phyloP scores from a whole-genome alignment of 1,140 invertebrate genomes.

The Vollenhovia emeryi region DNA sequence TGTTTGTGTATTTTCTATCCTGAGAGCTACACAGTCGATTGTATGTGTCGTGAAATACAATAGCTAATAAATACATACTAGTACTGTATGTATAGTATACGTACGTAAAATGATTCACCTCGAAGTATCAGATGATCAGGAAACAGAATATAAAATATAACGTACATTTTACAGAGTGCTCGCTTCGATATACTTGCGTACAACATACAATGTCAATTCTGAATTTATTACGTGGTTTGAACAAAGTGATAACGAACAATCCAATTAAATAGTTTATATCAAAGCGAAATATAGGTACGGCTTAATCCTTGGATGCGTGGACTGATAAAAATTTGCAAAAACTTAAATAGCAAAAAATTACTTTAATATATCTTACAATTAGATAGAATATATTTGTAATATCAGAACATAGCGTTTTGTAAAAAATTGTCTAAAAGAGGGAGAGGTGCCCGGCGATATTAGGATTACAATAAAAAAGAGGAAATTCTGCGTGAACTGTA shows the following conservation, averaged over 20 bases:
- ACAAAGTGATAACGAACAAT: slow-evolving; percentile 16
- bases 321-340: neutral
- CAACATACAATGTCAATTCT: neutral
- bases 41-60: slow-evolving; percentile 6
- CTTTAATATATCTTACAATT: neutral
- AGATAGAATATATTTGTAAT: neutral
- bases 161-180: neutral
- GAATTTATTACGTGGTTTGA: neutral
- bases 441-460: neutral
- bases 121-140: slow-evolving; percentile 14
- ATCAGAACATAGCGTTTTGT: neutral
- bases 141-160: slow-evolving; percentile 26
- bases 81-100: neutral
- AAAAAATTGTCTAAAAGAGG: neutral
- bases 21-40: slow-evolving; percentile 40
- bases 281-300: neutral
- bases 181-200: neutral
- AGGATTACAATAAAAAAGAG: neutral
- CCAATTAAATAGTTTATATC: slow-evolving; percentile 36
- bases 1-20: slow-evolving; percentile 39
- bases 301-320: neutral
- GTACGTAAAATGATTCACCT: slow-evolving; percentile 12
- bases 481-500: neutral
- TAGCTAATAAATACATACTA: neutral
- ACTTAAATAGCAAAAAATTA: neutral